Evolutionary conservation across 2,113 vertebrate species (phyloP), one percentile per base, ranked within the genome.

Genomic region (Dasyornis broadbenti): DNA sequence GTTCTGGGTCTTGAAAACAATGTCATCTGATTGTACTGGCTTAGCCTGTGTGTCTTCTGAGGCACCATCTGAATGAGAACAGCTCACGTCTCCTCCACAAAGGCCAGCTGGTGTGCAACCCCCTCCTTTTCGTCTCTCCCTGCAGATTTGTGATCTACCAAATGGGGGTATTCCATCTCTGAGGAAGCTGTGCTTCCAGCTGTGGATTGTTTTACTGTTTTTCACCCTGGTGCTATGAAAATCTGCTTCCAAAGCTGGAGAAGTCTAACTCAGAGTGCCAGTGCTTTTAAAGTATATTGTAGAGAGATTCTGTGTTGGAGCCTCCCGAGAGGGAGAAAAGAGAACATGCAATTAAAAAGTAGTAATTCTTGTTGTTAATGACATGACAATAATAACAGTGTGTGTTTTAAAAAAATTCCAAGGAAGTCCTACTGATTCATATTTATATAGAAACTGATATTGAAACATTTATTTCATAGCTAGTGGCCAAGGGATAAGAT

Each of bases 401-500:
- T 84, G 33, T 89, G 10, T 66, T 71, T 54, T 28, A 37, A 92
- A 94, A 86, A 77, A 80, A 84, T 44, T 94, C 59, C 47, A 53
- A 70, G 89, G 90, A 86, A 92, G 53, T 44, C 68, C 63, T 77
- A 61, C 52, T 84, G 83, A 82, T 94, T 95, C 95, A 42, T 92
- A 86, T 91, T 87, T 90, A 77, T 92, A 83, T 93, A 90, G 66
- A 78, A 96, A 95, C 82, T 2, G 33, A 90, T 96, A 97, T 65
- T 95, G 59, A 94, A 97, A 64, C 57, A 7, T 94, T 97, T 96
- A 71, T 79, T 97, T 96, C 86, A 77, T 75, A 97, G 91, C 95
- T 96, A 93, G 84, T 75, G 94, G 89, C 65, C 66, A 83, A 79
- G 90, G 92, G 85, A 94, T 96, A 90, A 97, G 95, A 97, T 95